A percentile compares a stretch with the other conserved stretches of the same genome.
These are phyloP conservation scores for Gambelia wislizenii DNA, from an alignment of 2,797 vertebrate genomes.

Conservation along the genomic window DNA sequence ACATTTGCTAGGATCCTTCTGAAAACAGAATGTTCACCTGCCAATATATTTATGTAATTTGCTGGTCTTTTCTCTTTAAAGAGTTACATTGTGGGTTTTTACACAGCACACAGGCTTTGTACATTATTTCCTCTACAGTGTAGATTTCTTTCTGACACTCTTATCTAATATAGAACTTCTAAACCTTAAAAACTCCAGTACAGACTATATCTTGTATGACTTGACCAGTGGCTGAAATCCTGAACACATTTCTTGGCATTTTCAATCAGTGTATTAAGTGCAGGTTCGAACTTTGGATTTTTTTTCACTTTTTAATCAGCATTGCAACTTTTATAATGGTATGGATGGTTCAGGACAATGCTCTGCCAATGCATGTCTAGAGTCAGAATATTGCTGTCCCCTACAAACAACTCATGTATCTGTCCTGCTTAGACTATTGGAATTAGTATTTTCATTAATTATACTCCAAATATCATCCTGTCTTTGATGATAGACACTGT, in stretches of 20 bases:
- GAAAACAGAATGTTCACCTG: neutral
- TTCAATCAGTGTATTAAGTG: slow-evolving; percentile 5
- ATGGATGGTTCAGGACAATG: neutral
- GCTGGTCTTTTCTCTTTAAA: neutral
- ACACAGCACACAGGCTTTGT: neutral
- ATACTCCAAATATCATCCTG: neutral
- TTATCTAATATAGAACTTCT: neutral
- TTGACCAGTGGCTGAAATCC: neutral
- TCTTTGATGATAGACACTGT: neutral
- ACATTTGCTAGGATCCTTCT: neutral
- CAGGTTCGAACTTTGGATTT: neutral
- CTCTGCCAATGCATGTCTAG: neutral
- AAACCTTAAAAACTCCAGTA: neutral
- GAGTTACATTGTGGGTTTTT: neutral
- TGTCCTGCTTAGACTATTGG: neutral
- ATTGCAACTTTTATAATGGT: neutral
- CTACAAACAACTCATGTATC: neutral
- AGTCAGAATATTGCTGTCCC: neutral
- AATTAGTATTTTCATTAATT: neutral
- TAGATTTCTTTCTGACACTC: neutral
- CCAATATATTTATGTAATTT: neutral
- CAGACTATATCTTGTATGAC: neutral
- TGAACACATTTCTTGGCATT: neutral
- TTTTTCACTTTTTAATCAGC: neutral
- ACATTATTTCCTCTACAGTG: neutral